Conservation (phyloP, 1,140 invertebrate genomes). For the Potamilus streckersoni region DNA sequence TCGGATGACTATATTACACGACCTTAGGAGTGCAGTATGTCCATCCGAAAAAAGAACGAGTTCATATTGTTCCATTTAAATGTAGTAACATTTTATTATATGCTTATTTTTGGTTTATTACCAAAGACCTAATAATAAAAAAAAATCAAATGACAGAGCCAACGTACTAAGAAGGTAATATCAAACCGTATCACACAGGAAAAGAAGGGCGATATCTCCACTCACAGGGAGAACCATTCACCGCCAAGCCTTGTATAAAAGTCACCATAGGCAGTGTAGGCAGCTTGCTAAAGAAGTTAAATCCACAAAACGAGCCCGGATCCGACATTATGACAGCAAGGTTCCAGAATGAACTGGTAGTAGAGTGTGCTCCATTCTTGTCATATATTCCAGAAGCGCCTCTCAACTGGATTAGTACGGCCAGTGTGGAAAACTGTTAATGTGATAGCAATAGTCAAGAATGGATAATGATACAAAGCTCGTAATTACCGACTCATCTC, state of each 20-base stretch:
- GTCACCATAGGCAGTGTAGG: not conserved
- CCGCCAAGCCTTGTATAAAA: conserved; percentile 9
- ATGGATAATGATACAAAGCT: conserved; percentile 13
- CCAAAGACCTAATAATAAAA: too few species aligned
- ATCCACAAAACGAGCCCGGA: conserved; percentile 25
- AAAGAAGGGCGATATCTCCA: not conserved
- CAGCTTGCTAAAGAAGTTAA: conserved; percentile 11
- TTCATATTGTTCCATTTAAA: too few species aligned
- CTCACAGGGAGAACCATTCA: not conserved
- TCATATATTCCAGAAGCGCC: not conserved
- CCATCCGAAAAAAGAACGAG: too few species aligned
- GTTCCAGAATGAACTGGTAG: not conserved
- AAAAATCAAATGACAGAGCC: conserved; percentile 13
- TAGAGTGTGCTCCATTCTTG: conserved; percentile 11
- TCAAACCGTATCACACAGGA: conserved; percentile 20
- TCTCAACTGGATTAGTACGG: conserved; percentile 13
- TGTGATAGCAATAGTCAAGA: conserved; percentile 20
- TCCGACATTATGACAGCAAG: conserved; percentile 14
- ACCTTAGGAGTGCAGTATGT: too few species aligned
- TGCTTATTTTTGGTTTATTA: too few species aligned
- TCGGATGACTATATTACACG: too few species aligned
- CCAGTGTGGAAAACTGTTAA: conserved; percentile 16
- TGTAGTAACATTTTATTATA: too few species aligned
- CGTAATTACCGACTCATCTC: conserved; percentile 23
- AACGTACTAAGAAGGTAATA: conserved; percentile 17